A percentile compares a stretch with the other conserved stretches of the same genome.
These are phyloP conservation scores for Poecilia latipinna DNA, from an alignment of 2,113 vertebrate genomes.

Conservation along the genomic window DNA sequence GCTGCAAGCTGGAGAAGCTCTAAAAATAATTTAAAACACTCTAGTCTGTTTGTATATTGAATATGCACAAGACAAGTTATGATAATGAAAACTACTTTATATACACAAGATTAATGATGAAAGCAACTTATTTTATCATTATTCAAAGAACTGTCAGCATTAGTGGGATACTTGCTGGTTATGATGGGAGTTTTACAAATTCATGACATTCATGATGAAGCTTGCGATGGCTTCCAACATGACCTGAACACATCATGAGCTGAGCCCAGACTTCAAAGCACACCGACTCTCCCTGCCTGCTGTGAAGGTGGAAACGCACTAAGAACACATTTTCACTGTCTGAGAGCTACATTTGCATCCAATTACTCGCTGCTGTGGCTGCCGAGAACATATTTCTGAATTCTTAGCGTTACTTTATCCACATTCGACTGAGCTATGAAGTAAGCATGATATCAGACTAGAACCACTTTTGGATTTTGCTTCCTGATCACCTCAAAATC, in stretches of 20 bases:
- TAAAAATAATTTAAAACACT: too few relatives aligned
- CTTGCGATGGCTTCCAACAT: slow-evolving; percentile 22
- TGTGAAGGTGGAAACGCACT: slow-evolving; percentile 44
- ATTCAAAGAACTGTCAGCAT: not conserved
- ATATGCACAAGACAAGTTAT: not conserved
- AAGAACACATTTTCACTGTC: slow-evolving; percentile 46
- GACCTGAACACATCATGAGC: slow-evolving; percentile 41
- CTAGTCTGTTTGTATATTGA: too few relatives aligned
- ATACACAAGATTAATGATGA: slow-evolving; percentile 3
- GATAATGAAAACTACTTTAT: slow-evolving; percentile 3
- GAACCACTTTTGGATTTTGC: too few relatives aligned
- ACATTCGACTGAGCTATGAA: slow-evolving; percentile 7
- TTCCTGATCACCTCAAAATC: too few relatives aligned
- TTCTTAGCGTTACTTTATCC: not conserved
- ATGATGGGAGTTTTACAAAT: slow-evolving; percentile 11
- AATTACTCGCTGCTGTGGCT: slow-evolving; percentile 37
- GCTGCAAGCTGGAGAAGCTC: not conserved
- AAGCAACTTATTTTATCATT: not conserved
- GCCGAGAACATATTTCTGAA: slow-evolving; percentile 18
- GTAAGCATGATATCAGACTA: not conserved
- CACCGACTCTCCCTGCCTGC: slow-evolving; percentile 30
- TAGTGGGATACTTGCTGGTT: not conserved
- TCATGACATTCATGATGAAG: slow-evolving; percentile 2
- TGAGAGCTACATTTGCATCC: slow-evolving; percentile 50
- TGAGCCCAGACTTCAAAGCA: slow-evolving; percentile 45